Evolutionary conservation across 2,888 invertebrate species (phyloP).

Genomic region (Omphaloscelis lunosa): DNA sequence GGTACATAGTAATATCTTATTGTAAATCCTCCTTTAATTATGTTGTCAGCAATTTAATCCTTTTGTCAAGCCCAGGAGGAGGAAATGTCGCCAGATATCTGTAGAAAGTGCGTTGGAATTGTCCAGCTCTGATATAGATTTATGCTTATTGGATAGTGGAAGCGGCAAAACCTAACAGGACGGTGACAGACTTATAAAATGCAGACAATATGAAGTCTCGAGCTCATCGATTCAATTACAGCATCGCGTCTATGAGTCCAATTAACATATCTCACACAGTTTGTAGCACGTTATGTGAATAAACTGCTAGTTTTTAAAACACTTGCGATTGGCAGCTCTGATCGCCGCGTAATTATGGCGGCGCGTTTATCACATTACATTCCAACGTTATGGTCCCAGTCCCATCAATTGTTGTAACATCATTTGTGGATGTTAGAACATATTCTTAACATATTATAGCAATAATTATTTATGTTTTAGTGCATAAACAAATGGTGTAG

Average conservation of each 20-base stretch:
- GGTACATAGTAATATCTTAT: neutral
- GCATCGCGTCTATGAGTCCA: conserved; percentile 29
- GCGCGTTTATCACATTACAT: conserved; percentile 43
- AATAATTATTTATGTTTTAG: conserved; percentile 27
- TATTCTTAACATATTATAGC: conserved; percentile 5
- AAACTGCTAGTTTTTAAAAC: conserved; percentile 55
- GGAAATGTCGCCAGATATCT: conserved; percentile 1
- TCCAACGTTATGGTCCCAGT: conserved; percentile 33
- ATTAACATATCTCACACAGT: conserved; percentile 53
- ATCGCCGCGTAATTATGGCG: conserved; percentile 40
- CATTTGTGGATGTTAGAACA: conserved; percentile 5
- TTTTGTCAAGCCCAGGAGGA: neutral
- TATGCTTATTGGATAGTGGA: conserved; percentile 27
- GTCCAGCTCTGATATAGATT: conserved; percentile 17
- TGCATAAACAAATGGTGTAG: conserved; percentile 39
- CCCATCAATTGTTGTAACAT: conserved; percentile 18
- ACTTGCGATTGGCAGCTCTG: conserved; percentile 29
- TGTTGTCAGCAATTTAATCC: neutral
- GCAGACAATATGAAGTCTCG: conserved; percentile 11
- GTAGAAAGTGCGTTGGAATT: neutral
- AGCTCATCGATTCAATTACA: conserved; percentile 49
- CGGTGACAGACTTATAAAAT: conserved; percentile 26
- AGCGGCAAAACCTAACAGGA: neutral
- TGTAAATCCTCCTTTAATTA: neutral
- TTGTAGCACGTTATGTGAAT: conserved; percentile 45